Percentiles rank a stretch among this genome's conserved stretches.
Evolutionary conservation across 2,113 vertebrate species (phyloP).

Genomic region (Anarhynchus alexandrinus): DNA sequence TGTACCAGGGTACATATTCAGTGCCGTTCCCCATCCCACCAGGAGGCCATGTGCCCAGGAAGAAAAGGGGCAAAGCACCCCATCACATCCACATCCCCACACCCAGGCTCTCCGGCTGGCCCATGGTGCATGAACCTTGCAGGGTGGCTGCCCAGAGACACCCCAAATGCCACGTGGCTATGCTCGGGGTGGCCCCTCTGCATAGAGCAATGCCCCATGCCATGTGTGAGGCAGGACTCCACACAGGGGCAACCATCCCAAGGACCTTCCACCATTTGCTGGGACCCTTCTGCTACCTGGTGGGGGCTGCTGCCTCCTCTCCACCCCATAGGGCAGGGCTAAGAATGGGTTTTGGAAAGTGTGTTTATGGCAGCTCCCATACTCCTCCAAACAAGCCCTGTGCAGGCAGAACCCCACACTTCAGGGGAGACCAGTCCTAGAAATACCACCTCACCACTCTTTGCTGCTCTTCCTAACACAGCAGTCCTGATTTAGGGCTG

Average conservation of each 20-base stretch:
- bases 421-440: background rate
- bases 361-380: background rate
- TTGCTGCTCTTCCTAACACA: background rate
- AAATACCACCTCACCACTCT: background rate
- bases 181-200: background rate
- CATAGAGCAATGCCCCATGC: background rate
- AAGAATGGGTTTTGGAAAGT: background rate
- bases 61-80: background rate
- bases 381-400: background rate
- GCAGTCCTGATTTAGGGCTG: background rate
- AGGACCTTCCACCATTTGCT: background rate
- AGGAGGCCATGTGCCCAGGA: rapidly evolving
- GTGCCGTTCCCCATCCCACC: background rate
- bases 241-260: background rate
- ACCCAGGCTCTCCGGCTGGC: background rate
- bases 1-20: rapidly evolving
- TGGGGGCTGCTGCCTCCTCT: background rate
- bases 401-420: background rate
- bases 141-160: background rate
- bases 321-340: background rate
- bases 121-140: background rate
- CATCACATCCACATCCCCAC: background rate
- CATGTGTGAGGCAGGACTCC: background rate
- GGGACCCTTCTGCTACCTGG: background rate
- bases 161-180: rapidly evolving